These are phyloP conservation scores for Drosophila neoperkinsi DNA, from an alignment of 2,888 invertebrate genomes.

Conservation along the genomic window DNA sequence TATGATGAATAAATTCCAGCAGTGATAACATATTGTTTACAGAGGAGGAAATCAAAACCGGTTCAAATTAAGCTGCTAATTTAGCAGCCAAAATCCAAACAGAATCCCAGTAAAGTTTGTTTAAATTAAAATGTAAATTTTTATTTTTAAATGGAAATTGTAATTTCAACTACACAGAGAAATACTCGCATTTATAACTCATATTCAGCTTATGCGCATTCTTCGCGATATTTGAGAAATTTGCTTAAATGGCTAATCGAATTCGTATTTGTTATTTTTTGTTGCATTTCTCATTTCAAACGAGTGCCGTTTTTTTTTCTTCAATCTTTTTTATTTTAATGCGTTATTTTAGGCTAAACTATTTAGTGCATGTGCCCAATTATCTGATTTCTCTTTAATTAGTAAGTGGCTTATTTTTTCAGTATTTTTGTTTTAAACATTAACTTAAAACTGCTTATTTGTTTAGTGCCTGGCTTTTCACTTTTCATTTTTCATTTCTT, in stretches of 20 bases:
- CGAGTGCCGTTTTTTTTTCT: slow-evolving; percentile 16
- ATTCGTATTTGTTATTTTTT: slow-evolving; percentile 57
- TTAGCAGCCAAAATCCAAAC: neutral
- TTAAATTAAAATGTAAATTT: slow-evolving; percentile 47
- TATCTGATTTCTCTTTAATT: slow-evolving; percentile 51
- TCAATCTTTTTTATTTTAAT: slow-evolving; percentile 18
- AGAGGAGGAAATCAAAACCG: neutral
- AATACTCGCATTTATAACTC: slow-evolving; percentile 52
- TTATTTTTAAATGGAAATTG: slow-evolving; percentile 54
- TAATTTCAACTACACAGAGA: slow-evolving; percentile 53
- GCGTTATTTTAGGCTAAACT: slow-evolving; percentile 65
- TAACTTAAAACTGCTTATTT: slow-evolving; percentile 74
- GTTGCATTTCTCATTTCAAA: slow-evolving; percentile 34
- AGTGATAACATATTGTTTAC: neutral
- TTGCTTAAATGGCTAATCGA: slow-evolving; percentile 66
- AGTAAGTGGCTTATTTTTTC: slow-evolving; percentile 53
- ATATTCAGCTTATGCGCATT: slow-evolving; percentile 18
- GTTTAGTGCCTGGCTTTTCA: slow-evolving; percentile 29
- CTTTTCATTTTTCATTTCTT: slow-evolving; percentile 17
- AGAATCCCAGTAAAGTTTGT: neutral
- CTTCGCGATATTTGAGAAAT: slow-evolving; percentile 61
- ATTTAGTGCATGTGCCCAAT: slow-evolving; percentile 70
- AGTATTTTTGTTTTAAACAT: slow-evolving; percentile 50
- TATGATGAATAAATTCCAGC: neutral
- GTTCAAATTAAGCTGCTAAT: neutral